These are phyloP conservation scores for Cygnus olor DNA, from an alignment of 2,797 vertebrate genomes.

Conservation along the genomic window DNA sequence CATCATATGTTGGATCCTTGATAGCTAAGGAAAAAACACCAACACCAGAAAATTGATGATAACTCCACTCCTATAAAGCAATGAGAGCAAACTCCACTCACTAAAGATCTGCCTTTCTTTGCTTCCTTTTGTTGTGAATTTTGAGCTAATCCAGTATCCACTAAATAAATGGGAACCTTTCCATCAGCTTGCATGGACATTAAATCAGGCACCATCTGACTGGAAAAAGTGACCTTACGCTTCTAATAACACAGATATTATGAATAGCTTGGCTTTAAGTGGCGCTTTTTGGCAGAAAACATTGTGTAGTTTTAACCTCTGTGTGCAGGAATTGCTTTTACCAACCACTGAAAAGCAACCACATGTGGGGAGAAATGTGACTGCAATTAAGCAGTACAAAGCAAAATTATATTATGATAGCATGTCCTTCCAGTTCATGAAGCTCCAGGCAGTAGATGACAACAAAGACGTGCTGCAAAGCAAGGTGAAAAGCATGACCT, in stretches of 20 bases:
- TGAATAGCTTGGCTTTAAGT: not conserved
- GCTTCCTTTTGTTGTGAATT: not conserved
- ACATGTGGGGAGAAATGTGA: conserved; percentile 21
- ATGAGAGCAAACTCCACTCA: not conserved
- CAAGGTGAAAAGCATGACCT: not conserved
- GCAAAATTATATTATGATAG: conserved; percentile 12
- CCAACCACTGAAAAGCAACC: not conserved
- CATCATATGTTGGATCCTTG: not conserved
- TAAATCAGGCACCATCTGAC: not conserved
- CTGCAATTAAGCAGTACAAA: not conserved
- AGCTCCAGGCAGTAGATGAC: not conserved
- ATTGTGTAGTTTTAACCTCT: conserved; percentile 17
- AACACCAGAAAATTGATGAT: not conserved
- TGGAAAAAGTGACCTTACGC: conserved; percentile 35
- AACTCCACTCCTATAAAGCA: not conserved
- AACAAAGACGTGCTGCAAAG: not conserved
- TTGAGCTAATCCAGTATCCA: not conserved
- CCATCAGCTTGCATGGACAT: not conserved
- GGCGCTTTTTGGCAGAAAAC: not conserved
- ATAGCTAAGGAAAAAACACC: not conserved
- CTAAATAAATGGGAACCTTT: not conserved
- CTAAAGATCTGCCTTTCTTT: not conserved
- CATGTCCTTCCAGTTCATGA: not conserved
- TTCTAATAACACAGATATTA: conserved; percentile 36
- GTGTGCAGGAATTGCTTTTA: not conserved